Percentiles rank a stretch among this genome's conserved stretches.
These are phyloP conservation scores for Apotomis capreana DNA, from an alignment of 2,888 invertebrate species.

Conservation along the genomic window DNA sequence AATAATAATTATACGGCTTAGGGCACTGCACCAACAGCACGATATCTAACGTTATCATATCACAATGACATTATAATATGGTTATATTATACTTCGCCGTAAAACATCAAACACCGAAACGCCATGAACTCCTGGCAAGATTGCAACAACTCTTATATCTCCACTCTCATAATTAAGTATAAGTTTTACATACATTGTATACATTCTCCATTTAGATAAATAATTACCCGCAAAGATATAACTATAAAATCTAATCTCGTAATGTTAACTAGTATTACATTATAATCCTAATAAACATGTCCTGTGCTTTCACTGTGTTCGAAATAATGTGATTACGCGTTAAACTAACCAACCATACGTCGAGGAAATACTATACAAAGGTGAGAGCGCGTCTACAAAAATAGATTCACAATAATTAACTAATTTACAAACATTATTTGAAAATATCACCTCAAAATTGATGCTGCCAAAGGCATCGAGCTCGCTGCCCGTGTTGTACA, in stretches of 20 bases:
- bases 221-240: slow-evolving; percentile 72
- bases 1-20: slow-evolving; percentile 44
- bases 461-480: slow-evolving; percentile 58
- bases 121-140: slow-evolving; percentile 75
- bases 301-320: slow-evolving; percentile 58
- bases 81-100: slow-evolving; percentile 66
- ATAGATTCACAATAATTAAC: slow-evolving; percentile 58
- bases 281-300: slow-evolving; percentile 62
- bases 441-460: slow-evolving; percentile 71
- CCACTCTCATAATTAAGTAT: slow-evolving; percentile 57
- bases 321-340: slow-evolving; percentile 46
- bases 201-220: slow-evolving; percentile 72
- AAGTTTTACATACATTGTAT: slow-evolving; percentile 73
- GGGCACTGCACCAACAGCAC: slow-evolving; percentile 68
- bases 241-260: slow-evolving; percentile 78
- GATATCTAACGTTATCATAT: slow-evolving; percentile 78
- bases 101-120: slow-evolving; percentile 74
- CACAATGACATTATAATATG: slow-evolving; percentile 72
- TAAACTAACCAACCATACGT: slow-evolving; percentile 43
- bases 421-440: slow-evolving; percentile 58
- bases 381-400: slow-evolving; percentile 58
- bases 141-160: slow-evolving; percentile 69
- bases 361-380: slow-evolving; percentile 56
- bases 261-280: slow-evolving; percentile 62
- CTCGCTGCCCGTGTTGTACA: slow-evolving; percentile 46